Evolutionary conservation across 2,888 invertebrate genomes (phyloP).

Genomic region (Pomacea canaliculata): DNA sequence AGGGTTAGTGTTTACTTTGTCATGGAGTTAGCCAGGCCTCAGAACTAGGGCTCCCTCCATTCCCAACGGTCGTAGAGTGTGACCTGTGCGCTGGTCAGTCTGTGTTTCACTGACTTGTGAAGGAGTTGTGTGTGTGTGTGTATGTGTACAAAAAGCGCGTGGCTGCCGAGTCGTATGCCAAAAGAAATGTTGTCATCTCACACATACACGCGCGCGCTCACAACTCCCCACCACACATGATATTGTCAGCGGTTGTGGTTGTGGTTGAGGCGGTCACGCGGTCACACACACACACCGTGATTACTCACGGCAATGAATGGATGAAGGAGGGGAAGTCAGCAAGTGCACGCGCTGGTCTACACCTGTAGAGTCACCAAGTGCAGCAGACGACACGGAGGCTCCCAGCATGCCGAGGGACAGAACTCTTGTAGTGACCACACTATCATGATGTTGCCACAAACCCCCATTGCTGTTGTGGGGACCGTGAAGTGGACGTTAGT

Average conservation of each 20-base stretch:
- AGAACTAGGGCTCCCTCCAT: neutral
- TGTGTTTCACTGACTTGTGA: no score
- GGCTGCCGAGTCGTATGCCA: neutral
- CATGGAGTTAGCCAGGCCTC: neutral
- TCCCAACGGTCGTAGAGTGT: neutral
- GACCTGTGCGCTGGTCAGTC: no score
- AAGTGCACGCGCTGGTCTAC: neutral
- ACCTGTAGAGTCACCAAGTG: neutral
- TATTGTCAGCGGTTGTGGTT: neutral
- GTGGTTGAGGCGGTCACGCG: neutral
- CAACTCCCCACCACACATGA: neutral
- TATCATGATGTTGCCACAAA: no score
- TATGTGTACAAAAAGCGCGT: neutral
- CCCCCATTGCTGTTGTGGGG: no score
- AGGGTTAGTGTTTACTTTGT: slow-evolving; percentile 17
- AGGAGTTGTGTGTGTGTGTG: neutral
- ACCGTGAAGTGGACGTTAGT: no score
- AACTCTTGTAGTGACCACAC: no score
- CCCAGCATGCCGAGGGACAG: no score
- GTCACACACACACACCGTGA: neutral
- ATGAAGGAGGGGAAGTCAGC: neutral
- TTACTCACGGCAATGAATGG: neutral
- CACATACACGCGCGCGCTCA: neutral
- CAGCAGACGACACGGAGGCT: no score
- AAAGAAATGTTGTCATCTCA: neutral